These are phyloP conservation scores for Lagocephalus sceleratus DNA, from an alignment of 2,797 vertebrate genomes.

Conservation along the genomic window DNA sequence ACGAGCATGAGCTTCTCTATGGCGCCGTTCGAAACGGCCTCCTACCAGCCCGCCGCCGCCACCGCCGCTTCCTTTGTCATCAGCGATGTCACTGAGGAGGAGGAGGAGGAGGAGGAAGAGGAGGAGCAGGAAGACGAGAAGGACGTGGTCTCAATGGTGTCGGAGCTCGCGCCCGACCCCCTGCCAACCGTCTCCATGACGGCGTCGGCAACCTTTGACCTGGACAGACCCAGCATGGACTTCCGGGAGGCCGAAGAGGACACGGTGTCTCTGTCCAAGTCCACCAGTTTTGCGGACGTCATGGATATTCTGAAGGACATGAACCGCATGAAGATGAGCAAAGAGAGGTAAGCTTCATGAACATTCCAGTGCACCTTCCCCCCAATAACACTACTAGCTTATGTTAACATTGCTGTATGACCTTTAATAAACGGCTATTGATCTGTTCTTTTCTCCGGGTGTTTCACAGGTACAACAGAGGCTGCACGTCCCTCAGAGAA, in stretches of 20 bases:
- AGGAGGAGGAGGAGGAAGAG: constrained; percentile 84
- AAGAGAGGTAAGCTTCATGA: constrained; percentile 81
- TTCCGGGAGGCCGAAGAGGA: constrained; percentile 88
- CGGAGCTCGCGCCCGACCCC: constrained; percentile 90
- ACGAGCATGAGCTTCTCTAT: constrained; percentile 93
- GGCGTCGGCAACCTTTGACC: constrained; percentile 86
- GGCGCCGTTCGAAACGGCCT: constrained; percentile 85
- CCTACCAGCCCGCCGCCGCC: constrained; percentile 84
- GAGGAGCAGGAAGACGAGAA: constrained; percentile 84
- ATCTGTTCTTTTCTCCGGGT: background rate
- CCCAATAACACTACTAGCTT: too few species aligned
- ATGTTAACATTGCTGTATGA: too few species aligned
- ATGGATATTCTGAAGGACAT: constrained; percentile 99
- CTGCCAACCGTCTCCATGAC: constrained; percentile 83
- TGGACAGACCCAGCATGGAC: constrained; percentile 82
- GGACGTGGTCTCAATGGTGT: constrained; percentile 72
- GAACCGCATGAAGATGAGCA: constrained; percentile 97
- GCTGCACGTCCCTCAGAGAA: constrained; percentile 84
- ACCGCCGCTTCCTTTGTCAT: constrained; percentile 93
- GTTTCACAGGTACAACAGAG: constrained; percentile 80
- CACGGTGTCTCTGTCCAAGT: constrained; percentile 93
- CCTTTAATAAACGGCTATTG: background rate
- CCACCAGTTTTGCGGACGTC: constrained; percentile 98
- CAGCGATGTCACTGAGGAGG: constrained; percentile 94
- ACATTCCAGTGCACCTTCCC: background rate